These are phyloP conservation scores for Zaprionus bogoriensis DNA, from an alignment of 2,888 invertebrate genomes.

Conservation along the genomic window DNA sequence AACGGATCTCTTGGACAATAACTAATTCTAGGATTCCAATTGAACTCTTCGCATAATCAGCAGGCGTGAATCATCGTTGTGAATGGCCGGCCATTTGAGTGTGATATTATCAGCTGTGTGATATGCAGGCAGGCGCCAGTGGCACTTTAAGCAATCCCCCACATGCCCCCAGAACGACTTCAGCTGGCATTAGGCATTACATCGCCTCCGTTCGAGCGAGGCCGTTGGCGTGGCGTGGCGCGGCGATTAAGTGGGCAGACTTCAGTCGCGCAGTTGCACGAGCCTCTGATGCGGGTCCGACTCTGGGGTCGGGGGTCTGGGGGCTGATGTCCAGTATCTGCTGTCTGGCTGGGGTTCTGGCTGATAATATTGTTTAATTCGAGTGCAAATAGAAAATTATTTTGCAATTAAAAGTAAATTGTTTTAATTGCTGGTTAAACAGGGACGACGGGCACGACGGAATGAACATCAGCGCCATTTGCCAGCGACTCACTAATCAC, in stretches of 20 bases:
- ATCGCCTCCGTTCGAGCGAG: conserved; percentile 10
- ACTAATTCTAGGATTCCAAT: neutral
- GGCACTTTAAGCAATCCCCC: conserved; percentile 71
- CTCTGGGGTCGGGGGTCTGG: conserved; percentile 1
- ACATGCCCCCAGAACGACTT: conserved; percentile 10
- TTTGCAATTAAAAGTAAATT: conserved; percentile 77
- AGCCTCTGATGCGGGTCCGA: conserved; percentile 40
- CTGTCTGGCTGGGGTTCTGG: conserved; percentile 40
- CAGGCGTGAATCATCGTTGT: conserved; percentile 39
- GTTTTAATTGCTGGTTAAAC: conserved; percentile 74
- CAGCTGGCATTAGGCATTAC: conserved; percentile 14
- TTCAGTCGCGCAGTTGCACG: conserved; percentile 24
- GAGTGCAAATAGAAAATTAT: conserved; percentile 76
- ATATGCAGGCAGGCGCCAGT: conserved; percentile 72
- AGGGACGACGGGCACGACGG: conserved; percentile 13
- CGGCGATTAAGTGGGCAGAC: conserved; percentile 61
- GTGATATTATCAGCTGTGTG: conserved; percentile 62
- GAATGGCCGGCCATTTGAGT: conserved; percentile 54
- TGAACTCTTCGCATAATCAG: conserved; percentile 17
- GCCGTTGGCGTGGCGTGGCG: conserved; percentile 40
- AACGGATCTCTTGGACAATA: neutral
- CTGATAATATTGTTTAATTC: conserved; percentile 70
- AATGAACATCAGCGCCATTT: conserved; percentile 15
- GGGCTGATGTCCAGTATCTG: conserved; percentile 19
- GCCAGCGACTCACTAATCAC: conserved; percentile 39